Percentiles rank a stretch among this genome's conserved stretches.
Evolutionary conservation across 2,113 vertebrate genomes (phyloP).

Genomic region (Ahaetulla prasina): DNA sequence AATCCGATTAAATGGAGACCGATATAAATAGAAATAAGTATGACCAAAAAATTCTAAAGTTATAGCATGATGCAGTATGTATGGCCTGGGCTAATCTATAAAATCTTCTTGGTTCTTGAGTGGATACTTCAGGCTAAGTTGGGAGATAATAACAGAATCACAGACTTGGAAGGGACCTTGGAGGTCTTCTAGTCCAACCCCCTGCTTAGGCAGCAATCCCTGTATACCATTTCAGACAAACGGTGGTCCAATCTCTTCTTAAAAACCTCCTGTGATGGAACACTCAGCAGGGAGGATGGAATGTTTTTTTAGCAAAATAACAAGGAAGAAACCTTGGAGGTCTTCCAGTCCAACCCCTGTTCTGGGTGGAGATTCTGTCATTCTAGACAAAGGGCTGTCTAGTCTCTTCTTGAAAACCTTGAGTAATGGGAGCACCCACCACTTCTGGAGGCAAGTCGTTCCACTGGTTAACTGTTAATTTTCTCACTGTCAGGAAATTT

Average conservation of each 20-base stretch:
- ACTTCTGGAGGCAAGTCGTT: background rate
- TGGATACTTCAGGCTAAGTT: background rate
- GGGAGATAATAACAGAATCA: background rate
- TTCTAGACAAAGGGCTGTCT: background rate
- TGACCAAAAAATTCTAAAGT: background rate
- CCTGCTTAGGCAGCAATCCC: background rate
- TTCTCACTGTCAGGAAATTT: background rate
- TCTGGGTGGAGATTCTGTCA: too few relatives aligned
- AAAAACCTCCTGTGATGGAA: background rate
- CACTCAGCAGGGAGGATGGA: background rate
- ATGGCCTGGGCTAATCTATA: background rate
- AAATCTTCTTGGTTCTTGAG: background rate
- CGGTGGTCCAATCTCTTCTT: background rate
- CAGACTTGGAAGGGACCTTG: background rate
- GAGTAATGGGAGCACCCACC: background rate
- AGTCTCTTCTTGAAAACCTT: background rate
- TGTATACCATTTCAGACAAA: background rate
- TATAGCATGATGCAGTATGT: background rate
- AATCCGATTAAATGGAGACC: background rate
- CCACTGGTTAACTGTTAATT: background rate
- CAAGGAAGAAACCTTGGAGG: too few relatives aligned
- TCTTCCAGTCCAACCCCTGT: too few relatives aligned
- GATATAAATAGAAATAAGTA: background rate
- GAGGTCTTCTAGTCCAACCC: background rate
- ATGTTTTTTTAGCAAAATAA: too few relatives aligned